Conservation (phyloP, 2,797 vertebrate species). For the Lagodon rhomboides region DNA sequence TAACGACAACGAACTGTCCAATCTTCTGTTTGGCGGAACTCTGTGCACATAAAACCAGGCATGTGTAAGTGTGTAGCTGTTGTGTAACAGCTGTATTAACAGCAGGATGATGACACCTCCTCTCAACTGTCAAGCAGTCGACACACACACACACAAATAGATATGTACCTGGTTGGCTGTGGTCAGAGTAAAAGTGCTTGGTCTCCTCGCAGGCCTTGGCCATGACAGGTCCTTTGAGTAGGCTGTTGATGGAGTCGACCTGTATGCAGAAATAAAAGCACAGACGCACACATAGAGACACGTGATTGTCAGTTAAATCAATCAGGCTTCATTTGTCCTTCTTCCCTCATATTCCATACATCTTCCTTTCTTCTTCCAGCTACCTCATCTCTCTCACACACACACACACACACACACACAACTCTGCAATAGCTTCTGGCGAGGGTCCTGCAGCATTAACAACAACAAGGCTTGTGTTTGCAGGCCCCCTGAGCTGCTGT, state of each 20-base stretch:
- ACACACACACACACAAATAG: conserved; percentile 32
- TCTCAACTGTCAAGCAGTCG: neutral
- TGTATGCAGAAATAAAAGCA: conserved; percentile 74
- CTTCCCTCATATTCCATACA: neutral
- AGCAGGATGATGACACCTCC: neutral
- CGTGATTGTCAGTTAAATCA: conserved; percentile 25
- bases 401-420: neutral
- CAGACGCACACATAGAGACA: conserved; percentile 32
- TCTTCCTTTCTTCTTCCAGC: conserved; percentile 1
- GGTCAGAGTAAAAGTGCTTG: conserved; percentile 96
- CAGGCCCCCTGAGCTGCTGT: conserved; percentile 51
- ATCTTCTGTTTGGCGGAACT: conserved; percentile 96
- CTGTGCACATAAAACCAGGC: conserved; percentile 75
- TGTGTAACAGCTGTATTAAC: conserved; percentile 9
- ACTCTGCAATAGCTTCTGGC: conserved; percentile 35
- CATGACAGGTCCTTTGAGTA: conserved; percentile 96
- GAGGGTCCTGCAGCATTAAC: conserved; percentile 38
- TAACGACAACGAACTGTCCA: conserved; percentile 89
- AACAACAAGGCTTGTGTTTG: conserved; percentile 48
- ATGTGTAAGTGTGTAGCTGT: conserved; percentile 13
- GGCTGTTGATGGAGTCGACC: conserved; percentile 96
- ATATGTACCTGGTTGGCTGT: conserved; percentile 92
- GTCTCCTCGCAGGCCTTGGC: conserved; percentile 96
- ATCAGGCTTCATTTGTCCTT: conserved; percentile 13
- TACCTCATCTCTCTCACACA: conserved; percentile 4